phyloP scores from a whole-genome alignment of 2,113 vertebrate species.

The Dolichotis patagonum region DNA sequence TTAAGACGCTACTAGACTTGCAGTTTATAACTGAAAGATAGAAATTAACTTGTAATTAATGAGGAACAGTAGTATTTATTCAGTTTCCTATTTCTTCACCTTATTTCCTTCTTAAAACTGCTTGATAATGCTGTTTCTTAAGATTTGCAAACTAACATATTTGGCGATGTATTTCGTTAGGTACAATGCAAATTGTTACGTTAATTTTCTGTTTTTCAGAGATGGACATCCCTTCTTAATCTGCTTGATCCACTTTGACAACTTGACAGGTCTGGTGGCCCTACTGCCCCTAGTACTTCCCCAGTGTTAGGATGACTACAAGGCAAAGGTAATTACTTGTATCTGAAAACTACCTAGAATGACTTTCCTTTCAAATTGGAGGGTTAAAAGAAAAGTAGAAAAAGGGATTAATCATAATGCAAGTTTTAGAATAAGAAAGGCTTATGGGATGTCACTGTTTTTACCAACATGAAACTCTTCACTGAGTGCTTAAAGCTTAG shows the following conservation, averaged over 20 bases:
- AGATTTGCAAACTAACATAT: not conserved
- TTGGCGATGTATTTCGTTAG: not conserved
- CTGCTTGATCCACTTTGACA: not conserved
- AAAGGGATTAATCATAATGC: slow-evolving; percentile 22
- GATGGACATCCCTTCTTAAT: not conserved
- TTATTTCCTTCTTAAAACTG: slow-evolving; percentile 16
- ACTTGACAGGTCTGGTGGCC: not conserved
- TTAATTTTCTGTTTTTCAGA: not conserved
- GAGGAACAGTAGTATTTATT: not conserved
- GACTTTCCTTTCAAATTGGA: slow-evolving; percentile 21
- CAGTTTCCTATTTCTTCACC: not conserved
- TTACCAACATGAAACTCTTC: not conserved
- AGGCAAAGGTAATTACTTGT: not conserved
- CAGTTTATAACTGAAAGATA: not conserved
- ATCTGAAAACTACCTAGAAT: slow-evolving; percentile 2
- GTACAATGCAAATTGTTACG: not conserved
- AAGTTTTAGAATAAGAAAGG: slow-evolving; percentile 5
- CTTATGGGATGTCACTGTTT: not conserved
- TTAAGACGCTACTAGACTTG: not conserved
- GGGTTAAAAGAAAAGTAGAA: not conserved
- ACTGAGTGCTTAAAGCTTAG: not conserved
- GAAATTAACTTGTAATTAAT: slow-evolving; percentile 22
- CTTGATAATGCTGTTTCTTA: not conserved
- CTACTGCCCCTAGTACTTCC: not conserved
- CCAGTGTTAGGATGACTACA: not conserved